Evolutionary conservation across 2,888 invertebrate genomes (phyloP).

Genomic region (Dasysyrphus albostriatus): DNA sequence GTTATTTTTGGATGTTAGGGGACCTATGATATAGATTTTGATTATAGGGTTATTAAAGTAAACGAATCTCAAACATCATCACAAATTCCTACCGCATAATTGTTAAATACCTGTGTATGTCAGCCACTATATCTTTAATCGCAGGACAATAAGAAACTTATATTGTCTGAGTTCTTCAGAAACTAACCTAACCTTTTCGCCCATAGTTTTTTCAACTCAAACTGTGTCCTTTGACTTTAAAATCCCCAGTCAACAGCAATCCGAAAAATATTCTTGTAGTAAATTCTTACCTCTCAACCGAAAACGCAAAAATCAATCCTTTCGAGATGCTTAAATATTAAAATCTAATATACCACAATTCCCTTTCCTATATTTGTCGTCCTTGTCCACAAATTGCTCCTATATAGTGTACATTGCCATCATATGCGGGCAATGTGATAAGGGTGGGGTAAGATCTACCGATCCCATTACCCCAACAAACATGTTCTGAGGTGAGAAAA

Average conservation of each 20-base stretch:
- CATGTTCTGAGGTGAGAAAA: slow-evolving; percentile 74
- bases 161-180: slow-evolving; percentile 29
- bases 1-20: slow-evolving; percentile 11
- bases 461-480: slow-evolving; percentile 10
- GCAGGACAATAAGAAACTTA: slow-evolving; percentile 30
- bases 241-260: slow-evolving; percentile 37
- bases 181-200: slow-evolving; percentile 5
- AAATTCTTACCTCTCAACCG: slow-evolving; percentile 22
- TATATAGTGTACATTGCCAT: slow-evolving; percentile 37
- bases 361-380: slow-evolving; percentile 55
- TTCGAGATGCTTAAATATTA: slow-evolving; percentile 66
- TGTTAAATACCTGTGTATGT: slow-evolving; percentile 35
- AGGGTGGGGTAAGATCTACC: neutral
- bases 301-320: slow-evolving; percentile 63
- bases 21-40: neutral
- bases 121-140: neutral
- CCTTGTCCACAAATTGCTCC: slow-evolving; percentile 56
- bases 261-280: slow-evolving; percentile 48
- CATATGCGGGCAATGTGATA: slow-evolving; percentile 14
- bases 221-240: slow-evolving; percentile 10
- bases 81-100: slow-evolving; percentile 37
- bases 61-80: slow-evolving; percentile 14
- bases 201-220: slow-evolving; percentile 8
- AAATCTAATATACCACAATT: slow-evolving; percentile 71
- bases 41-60: neutral